phyloP scores from a whole-genome alignment of 2,113 vertebrate genomes.

The Vulpes ferrilata region DNA sequence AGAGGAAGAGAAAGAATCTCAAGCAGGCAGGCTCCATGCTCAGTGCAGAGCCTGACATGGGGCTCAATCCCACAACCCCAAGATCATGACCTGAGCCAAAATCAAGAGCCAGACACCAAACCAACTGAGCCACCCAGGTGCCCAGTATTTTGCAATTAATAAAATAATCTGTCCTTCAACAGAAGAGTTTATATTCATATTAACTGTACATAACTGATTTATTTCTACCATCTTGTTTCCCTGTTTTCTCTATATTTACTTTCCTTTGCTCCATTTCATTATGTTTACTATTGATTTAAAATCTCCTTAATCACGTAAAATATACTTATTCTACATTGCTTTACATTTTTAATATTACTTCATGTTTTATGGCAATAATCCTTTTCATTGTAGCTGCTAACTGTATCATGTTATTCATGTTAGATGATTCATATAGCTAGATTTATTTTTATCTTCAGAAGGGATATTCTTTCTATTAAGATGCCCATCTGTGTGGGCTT shows the following conservation, averaged over 20 bases:
- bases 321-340: not conserved
- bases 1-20: not conserved
- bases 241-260: not conserved
- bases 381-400: not conserved
- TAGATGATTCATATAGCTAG: not conserved
- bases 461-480: not conserved
- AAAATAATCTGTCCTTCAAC: not conserved
- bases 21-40: not conserved
- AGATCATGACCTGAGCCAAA: not conserved
- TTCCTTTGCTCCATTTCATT: not conserved
- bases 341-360: not conserved
- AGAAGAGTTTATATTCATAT: not conserved
- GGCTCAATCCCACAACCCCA: not conserved
- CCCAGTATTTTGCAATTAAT: not conserved
- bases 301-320: not conserved
- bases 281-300: conserved; percentile 1
- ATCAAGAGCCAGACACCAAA: not conserved
- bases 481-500: not conserved
- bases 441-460: not conserved
- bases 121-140: not conserved
- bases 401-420: not conserved
- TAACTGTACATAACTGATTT: not conserved
- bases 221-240: not conserved
- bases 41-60: not conserved
- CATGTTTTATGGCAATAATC: not conserved